Conservation (phyloP, 2,113 vertebrate genomes). For the Mustelus asterias region DNA sequence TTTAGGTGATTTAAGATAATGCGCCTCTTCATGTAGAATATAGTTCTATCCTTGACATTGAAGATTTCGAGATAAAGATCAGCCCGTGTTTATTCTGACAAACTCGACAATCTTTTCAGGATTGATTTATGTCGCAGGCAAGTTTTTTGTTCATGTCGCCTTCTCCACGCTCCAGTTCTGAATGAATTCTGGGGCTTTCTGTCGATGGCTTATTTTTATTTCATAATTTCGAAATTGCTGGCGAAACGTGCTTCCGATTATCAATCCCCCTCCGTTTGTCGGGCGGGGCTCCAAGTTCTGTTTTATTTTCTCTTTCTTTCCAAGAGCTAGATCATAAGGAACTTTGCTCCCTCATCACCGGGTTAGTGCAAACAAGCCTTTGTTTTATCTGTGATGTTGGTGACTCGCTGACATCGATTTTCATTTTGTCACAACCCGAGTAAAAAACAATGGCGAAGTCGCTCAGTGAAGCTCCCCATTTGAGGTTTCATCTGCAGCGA, state of each 20-base stretch:
- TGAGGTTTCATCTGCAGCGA: slow-evolving; percentile 7
- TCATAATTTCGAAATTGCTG: neutral
- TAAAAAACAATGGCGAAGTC: slow-evolving; percentile 8
- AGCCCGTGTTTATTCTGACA: neutral
- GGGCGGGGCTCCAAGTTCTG: neutral
- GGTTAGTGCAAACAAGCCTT: neutral
- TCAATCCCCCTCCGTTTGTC: neutral
- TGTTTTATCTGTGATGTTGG: slow-evolving; percentile 25
- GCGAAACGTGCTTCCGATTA: neutral
- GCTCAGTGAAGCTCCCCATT: neutral
- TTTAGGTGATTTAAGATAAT: neutral
- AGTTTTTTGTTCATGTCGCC: neutral
- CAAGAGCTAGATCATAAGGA: neutral
- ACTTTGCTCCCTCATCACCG: neutral
- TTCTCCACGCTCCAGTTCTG: neutral
- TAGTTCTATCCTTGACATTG: neutral
- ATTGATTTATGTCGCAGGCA: neutral
- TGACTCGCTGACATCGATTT: slow-evolving; percentile 24
- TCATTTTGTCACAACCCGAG: slow-evolving; percentile 18
- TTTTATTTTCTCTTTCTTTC: no score
- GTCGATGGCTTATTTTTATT: no score
- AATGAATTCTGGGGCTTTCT: neutral
- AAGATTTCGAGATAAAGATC: neutral
- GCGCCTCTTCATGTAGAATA: neutral
- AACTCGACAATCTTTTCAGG: neutral